phyloP scores from a whole-genome alignment of 1,140 invertebrate genomes.

The Trypoxylus dichotomus region DNA sequence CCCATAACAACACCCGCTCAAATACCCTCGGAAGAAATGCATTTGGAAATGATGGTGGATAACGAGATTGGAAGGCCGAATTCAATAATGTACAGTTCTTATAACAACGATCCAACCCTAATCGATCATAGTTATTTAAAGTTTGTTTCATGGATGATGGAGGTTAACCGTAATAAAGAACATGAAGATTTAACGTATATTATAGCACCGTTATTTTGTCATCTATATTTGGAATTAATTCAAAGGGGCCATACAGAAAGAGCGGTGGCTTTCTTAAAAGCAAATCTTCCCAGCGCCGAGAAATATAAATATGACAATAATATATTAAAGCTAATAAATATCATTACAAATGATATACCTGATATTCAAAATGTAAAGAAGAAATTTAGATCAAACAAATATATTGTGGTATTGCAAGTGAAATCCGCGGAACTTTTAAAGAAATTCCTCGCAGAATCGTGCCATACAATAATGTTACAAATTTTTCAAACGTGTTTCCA shows the following conservation, averaged over 20 bases:
- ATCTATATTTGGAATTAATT: conserved; percentile 49
- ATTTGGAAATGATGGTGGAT: conserved; percentile 38
- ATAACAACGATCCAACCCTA: conserved; percentile 46
- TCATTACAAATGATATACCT: conserved; percentile 34
- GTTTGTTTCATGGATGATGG: conserved; percentile 48
- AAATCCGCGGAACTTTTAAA: conserved; percentile 45
- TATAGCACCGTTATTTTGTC: conserved; percentile 49
- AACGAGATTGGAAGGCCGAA: conserved; percentile 44
- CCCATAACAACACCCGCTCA: conserved; percentile 27
- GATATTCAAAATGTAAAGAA: conserved; percentile 39
- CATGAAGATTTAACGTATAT: conserved; percentile 45
- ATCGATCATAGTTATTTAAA: conserved; percentile 49
- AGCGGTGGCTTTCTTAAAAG: conserved; percentile 45
- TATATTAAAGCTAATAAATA: conserved; percentile 43
- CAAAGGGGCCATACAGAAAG: conserved; percentile 43
- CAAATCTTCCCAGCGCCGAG: conserved; percentile 43
- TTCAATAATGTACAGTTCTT: conserved; percentile 47
- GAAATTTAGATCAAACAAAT: conserved; percentile 46
- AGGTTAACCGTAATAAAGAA: conserved; percentile 39
- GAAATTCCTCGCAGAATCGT: conserved; percentile 47
- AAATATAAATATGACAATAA: conserved; percentile 45
- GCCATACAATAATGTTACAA: conserved; percentile 48
- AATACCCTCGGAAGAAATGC: conserved; percentile 31
- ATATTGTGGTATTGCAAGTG: conserved; percentile 40
- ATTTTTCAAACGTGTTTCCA: conserved; percentile 50